A percentile compares a stretch with the other conserved stretches of the same genome.
Conservation (phyloP, 2,888 invertebrate genomes). For the Idaea straminata region DNA sequence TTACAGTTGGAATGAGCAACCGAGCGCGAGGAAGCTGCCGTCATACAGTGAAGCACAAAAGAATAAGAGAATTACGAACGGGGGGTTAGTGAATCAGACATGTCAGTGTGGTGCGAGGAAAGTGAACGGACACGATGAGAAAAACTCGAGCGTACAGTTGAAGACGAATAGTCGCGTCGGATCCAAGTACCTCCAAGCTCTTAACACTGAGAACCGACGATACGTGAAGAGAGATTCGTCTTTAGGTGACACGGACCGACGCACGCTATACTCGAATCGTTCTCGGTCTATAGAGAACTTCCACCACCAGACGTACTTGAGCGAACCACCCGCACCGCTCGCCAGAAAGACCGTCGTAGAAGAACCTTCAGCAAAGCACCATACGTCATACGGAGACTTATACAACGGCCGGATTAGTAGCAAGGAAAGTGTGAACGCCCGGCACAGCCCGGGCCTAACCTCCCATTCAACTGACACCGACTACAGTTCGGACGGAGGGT, state of each 20-base stretch:
- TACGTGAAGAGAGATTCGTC: constrained; percentile 68
- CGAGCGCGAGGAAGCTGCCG: constrained; percentile 75
- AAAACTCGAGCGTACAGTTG: constrained; percentile 53
- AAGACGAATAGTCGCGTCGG: constrained; percentile 73
- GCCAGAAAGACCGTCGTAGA: constrained; percentile 56
- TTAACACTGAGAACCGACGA: constrained; percentile 55
- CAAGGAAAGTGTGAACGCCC: constrained; percentile 66
- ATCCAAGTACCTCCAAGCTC: constrained; percentile 71
- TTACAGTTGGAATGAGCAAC: constrained; percentile 79
- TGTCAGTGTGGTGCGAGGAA: constrained; percentile 72
- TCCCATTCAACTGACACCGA: constrained; percentile 76
- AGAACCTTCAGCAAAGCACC: constrained; percentile 64
- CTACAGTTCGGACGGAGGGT: constrained; percentile 76
- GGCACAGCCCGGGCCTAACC: constrained; percentile 66
- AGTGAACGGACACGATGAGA: constrained; percentile 59
- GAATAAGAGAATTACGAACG: constrained; percentile 70
- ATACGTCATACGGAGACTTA: constrained; percentile 72
- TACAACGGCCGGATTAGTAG: constrained; percentile 69
- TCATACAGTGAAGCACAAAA: constrained; percentile 78
- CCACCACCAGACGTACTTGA: constrained; percentile 51
- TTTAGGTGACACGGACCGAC: constrained; percentile 58
- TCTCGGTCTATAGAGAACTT: constrained; percentile 77
- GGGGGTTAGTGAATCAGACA: constrained; percentile 60
- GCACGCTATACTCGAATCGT: constrained; percentile 57
- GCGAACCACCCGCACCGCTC: constrained; percentile 42